phyloP scores from a whole-genome alignment of 1,140 invertebrate species.

The Eurosta solidaginis region DNA sequence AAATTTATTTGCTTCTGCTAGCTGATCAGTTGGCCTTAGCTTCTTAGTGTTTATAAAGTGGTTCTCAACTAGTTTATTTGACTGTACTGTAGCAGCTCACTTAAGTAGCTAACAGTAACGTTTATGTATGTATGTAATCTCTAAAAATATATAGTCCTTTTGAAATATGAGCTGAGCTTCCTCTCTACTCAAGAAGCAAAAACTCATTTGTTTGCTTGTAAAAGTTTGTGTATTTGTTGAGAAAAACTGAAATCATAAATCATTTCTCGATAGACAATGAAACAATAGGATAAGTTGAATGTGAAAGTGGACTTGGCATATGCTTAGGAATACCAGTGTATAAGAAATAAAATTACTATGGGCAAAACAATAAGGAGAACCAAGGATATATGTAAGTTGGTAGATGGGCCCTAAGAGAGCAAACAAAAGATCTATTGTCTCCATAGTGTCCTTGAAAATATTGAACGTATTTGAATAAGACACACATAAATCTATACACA shows the following conservation, averaged over 20 bases:
- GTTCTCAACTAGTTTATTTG: too few relatives aligned
- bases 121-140: too few relatives aligned
- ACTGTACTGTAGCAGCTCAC: too few relatives aligned
- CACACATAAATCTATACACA: background rate
- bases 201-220: background rate
- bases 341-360: background rate
- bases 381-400: background rate
- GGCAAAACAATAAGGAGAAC: background rate
- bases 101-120: too few relatives aligned
- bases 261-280: constrained; percentile 17
- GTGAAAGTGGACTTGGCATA: constrained; percentile 5
- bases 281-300: background rate
- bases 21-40: too few relatives aligned
- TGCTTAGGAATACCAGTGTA: background rate
- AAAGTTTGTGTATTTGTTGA: background rate
- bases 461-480: background rate
- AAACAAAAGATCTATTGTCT: background rate
- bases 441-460: constrained; percentile 1
- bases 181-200: background rate
- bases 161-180: background rate
- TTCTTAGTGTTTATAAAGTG: too few relatives aligned
- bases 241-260: background rate
- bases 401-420: background rate
- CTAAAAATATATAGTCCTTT: too few relatives aligned
- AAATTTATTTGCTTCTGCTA: too few relatives aligned